These are phyloP conservation scores for Spilosoma lubricipeda DNA, from an alignment of 2,888 invertebrate species.

Conservation along the genomic window DNA sequence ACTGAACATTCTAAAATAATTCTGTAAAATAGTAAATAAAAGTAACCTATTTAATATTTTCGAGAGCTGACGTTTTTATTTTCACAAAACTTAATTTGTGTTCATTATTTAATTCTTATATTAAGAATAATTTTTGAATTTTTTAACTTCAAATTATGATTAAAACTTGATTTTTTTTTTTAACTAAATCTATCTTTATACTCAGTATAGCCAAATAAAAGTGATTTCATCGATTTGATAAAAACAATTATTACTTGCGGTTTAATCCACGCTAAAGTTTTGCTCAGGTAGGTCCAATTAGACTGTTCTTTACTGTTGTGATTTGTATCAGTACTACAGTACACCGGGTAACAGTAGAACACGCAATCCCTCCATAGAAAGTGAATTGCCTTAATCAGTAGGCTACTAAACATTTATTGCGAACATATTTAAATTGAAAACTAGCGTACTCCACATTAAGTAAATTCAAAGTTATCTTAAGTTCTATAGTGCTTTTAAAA, in stretches of 20 bases:
- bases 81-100: too few species aligned
- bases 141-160: too few species aligned
- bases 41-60: too few species aligned
- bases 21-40: too few species aligned
- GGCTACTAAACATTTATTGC: neutral
- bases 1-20: too few species aligned
- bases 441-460: neutral
- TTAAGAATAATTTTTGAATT: too few species aligned
- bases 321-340: conserved; percentile 27
- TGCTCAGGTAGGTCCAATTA: neutral
- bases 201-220: neutral
- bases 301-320: neutral
- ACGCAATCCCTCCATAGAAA: neutral
- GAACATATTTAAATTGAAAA: neutral
- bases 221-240: neutral
- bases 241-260: neutral
- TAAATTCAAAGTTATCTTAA: neutral
- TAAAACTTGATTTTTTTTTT: too few species aligned
- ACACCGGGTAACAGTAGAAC: neutral
- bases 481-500: neutral
- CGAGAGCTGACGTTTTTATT: too few species aligned
- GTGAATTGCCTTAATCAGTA: neutral
- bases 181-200: neutral
- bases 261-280: neutral
- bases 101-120: too few species aligned